Evolutionary conservation across 2,113 vertebrate species (phyloP).

Genomic region (Hippocampus barbouri): DNA sequence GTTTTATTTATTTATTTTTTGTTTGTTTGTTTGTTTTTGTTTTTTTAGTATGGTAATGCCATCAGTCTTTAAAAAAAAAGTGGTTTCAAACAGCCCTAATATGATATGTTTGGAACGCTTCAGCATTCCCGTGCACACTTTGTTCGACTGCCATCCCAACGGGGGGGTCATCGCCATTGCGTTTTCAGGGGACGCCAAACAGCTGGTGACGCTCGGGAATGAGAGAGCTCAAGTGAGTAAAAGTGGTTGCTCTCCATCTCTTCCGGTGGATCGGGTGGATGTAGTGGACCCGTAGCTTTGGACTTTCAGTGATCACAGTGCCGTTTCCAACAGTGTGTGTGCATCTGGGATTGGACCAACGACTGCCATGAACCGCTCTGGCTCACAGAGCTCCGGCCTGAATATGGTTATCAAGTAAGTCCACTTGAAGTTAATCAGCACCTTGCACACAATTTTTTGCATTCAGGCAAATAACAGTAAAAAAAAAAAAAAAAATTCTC

Average conservation of each 20-base stretch:
- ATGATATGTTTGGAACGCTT: slow-evolving; percentile 16
- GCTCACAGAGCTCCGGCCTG: slow-evolving; percentile 66
- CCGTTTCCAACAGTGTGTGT: slow-evolving; percentile 70
- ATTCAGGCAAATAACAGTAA: background rate
- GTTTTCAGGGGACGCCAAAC: slow-evolving; percentile 78
- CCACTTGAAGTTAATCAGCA: background rate
- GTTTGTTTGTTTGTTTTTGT: no score
- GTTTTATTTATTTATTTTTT: no score
- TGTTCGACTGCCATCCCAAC: slow-evolving; percentile 79
- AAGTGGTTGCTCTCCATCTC: background rate
- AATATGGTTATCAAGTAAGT: slow-evolving; percentile 80
- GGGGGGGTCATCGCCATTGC: slow-evolving; percentile 74
- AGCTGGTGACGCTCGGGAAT: slow-evolving; percentile 80
- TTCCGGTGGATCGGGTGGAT: background rate
- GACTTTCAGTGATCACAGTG: background rate
- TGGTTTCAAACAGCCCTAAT: background rate
- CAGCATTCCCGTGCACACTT: slow-evolving; percentile 85
- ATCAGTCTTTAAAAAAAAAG: no score
- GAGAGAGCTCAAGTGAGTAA: slow-evolving; percentile 79
- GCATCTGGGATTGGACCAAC: slow-evolving; percentile 88
- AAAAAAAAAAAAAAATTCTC: background rate
- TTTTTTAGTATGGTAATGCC: no score
- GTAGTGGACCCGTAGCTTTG: background rate
- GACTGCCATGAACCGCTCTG: slow-evolving; percentile 67
- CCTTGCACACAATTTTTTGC: background rate